Percentiles rank a stretch among this genome's conserved stretches.
Conservation (phyloP, 2,888 invertebrate species). For the Hedychridium roseum region DNA sequence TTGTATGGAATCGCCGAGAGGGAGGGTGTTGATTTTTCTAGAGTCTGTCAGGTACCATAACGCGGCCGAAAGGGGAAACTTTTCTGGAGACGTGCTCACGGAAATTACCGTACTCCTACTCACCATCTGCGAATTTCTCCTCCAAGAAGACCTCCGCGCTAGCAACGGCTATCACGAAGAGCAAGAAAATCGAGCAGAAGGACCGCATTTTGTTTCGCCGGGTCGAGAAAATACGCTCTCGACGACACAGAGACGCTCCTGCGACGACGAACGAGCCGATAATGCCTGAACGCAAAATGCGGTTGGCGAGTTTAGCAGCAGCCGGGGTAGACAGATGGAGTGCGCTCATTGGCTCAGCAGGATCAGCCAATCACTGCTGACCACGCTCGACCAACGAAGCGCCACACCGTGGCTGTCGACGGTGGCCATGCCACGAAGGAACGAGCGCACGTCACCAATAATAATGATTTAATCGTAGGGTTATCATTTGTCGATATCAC, state of each 20-base stretch:
- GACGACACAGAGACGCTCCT: conserved; percentile 4
- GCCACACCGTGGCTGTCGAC: conserved; percentile 29
- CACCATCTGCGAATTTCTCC: conserved; percentile 84
- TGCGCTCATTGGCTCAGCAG: conserved; percentile 67
- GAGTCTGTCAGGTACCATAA: conserved; percentile 1
- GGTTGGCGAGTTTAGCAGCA: conserved; percentile 54
- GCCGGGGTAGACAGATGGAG: conserved; percentile 74
- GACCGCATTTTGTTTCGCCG: conserved; percentile 65
- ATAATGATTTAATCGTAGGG: neutral
- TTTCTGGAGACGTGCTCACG: no score
- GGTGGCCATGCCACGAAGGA: conserved; percentile 12
- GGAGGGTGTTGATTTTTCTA: conserved; percentile 24
- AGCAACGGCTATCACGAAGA: conserved; percentile 69
- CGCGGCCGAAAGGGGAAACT: no score
- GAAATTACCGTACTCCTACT: conserved; percentile 62
- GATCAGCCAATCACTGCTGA: conserved; percentile 69
- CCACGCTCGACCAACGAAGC: conserved; percentile 71
- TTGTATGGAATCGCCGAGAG: conserved; percentile 9
- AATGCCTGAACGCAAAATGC: conserved; percentile 37
- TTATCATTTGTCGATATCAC: conserved; percentile 33
- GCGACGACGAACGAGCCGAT: conserved; percentile 61
- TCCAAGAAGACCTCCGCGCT: conserved; percentile 79
- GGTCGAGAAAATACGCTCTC: neutral
- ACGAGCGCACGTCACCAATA: conserved; percentile 14
- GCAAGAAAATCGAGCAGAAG: conserved; percentile 68